Conservation (phyloP, 2,888 invertebrate species). For the Phyto melanocephala region DNA sequence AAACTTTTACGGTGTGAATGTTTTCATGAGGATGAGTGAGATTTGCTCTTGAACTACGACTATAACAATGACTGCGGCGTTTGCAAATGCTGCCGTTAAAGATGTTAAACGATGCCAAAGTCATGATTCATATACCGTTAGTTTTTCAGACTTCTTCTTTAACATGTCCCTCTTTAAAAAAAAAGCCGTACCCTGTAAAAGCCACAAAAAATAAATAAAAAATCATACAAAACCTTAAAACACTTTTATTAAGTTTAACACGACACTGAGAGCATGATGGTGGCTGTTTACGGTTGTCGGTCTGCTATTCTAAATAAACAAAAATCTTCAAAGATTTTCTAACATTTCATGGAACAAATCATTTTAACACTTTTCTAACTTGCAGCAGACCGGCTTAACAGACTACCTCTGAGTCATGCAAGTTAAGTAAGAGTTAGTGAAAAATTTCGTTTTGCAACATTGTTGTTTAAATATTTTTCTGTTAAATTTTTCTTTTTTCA, state of each 20-base stretch:
- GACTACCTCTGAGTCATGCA: too few species aligned
- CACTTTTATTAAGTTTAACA: conserved; percentile 14
- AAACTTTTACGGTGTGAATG: conserved; percentile 47
- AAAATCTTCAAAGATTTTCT: background rate
- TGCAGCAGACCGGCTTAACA: conserved; percentile 26
- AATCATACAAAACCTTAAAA: conserved; percentile 50
- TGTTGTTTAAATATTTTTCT: conserved; percentile 40
- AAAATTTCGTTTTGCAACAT: conserved; percentile 17
- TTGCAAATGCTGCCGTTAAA: conserved; percentile 33
- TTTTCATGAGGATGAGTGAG: background rate
- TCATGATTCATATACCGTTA: conserved; percentile 79
- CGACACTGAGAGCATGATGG: conserved; percentile 35
- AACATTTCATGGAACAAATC: conserved; percentile 53
- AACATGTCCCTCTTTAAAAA: conserved; percentile 18
- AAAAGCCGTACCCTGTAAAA: background rate
- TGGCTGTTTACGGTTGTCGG: background rate
- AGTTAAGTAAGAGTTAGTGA: too few species aligned
- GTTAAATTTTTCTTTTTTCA: background rate
- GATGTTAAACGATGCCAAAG: conserved; percentile 75
- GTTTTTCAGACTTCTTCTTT: conserved; percentile 65
- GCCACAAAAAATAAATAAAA: conserved; percentile 12
- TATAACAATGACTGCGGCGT: conserved; percentile 9
- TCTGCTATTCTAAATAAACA: conserved; percentile 18
- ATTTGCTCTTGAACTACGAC: conserved; percentile 33
- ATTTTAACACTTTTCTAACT: conserved; percentile 45